phyloP scores from a whole-genome alignment of 2,113 vertebrate species.

The Tautogolabrus adspersus region DNA sequence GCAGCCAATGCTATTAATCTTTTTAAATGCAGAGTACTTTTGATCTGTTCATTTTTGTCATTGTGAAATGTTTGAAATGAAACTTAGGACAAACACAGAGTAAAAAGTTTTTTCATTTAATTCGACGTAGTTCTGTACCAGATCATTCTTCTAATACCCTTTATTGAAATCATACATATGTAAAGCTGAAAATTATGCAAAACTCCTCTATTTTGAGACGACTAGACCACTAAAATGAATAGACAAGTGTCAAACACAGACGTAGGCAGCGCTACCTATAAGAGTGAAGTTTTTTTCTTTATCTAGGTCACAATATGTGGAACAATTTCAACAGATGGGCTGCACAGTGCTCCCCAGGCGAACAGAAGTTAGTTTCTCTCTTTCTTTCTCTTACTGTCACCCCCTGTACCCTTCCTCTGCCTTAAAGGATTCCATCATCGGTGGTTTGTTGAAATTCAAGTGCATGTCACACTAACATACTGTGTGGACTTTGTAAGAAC shows the following conservation, averaged over 20 bases:
- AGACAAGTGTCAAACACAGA: conserved; percentile 81
- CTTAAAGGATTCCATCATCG: conserved; percentile 67
- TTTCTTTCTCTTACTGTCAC: conserved; percentile 57
- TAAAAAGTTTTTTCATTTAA: conserved; percentile 19
- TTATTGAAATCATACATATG: conserved; percentile 66
- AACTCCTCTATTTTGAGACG: conserved; percentile 80
- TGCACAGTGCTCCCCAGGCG: conserved; percentile 82
- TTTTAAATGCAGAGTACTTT: conserved; percentile 33
- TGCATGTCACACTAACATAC: conserved; percentile 12
- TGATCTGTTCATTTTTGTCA: conserved; percentile 17
- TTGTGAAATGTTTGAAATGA: conserved; percentile 30
- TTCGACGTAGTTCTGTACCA: conserved; percentile 45
- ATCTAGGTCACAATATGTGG: conserved; percentile 88
- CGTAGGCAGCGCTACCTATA: conserved; percentile 74
- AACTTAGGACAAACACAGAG: conserved; percentile 5
- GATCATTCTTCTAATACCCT: conserved; percentile 52
- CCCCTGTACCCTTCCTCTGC: conserved; percentile 54
- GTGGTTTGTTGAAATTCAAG: conserved; percentile 30
- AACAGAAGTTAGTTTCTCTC: conserved; percentile 83
- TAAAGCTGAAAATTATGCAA: conserved; percentile 77
- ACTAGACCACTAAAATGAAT: conserved; percentile 83
- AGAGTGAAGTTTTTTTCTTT: conserved; percentile 78
- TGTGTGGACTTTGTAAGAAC: conserved; percentile 1
- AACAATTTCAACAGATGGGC: conserved; percentile 88
- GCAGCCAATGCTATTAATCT: conserved; percentile 31